Percentiles rank a stretch among this genome's conserved stretches.
phyloP scores from a whole-genome alignment of 2,797 vertebrate species.

The Enoplosus armatus region DNA sequence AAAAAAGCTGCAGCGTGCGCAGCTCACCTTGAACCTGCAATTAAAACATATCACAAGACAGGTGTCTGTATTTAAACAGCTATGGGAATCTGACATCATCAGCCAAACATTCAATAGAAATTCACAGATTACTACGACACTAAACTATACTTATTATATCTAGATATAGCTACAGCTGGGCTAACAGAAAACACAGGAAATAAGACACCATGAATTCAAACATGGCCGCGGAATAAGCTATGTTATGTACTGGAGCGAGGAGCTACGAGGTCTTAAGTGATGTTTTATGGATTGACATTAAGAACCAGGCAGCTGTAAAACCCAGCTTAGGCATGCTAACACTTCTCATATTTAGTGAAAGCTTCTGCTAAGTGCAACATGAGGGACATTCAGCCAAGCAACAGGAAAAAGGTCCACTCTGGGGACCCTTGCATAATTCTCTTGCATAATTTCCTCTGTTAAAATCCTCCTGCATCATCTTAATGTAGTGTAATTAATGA shows the following conservation, averaged over 20 bases:
- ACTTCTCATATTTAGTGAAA: constrained; percentile 39
- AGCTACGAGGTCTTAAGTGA: constrained; percentile 36
- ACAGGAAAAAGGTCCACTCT: constrained; percentile 45
- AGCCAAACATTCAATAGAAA: neutral
- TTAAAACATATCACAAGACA: constrained; percentile 42
- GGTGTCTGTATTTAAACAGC: constrained; percentile 20
- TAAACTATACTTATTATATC: neutral
- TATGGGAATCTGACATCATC: neutral
- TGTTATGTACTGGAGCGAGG: neutral
- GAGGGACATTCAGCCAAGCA: constrained; percentile 48
- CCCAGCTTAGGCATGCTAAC: constrained; percentile 24
- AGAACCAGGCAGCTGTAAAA: constrained; percentile 55
- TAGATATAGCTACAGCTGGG: neutral
- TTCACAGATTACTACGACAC: neutral
- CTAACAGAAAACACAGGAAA: neutral
- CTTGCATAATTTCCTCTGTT: constrained; percentile 52
- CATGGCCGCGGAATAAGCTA: neutral
- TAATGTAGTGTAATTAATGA: constrained; percentile 72
- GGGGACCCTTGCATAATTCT: constrained; percentile 57
- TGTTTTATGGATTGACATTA: constrained; percentile 65
- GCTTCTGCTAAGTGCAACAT: constrained; percentile 56
- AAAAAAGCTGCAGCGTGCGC: constrained; percentile 15
- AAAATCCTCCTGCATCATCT: constrained; percentile 62
- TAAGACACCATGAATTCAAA: constrained; percentile 10
- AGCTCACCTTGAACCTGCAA: constrained; percentile 61